Conservation (phyloP, 2,797 vertebrate species). For the Vespertilio murinus region DNA sequence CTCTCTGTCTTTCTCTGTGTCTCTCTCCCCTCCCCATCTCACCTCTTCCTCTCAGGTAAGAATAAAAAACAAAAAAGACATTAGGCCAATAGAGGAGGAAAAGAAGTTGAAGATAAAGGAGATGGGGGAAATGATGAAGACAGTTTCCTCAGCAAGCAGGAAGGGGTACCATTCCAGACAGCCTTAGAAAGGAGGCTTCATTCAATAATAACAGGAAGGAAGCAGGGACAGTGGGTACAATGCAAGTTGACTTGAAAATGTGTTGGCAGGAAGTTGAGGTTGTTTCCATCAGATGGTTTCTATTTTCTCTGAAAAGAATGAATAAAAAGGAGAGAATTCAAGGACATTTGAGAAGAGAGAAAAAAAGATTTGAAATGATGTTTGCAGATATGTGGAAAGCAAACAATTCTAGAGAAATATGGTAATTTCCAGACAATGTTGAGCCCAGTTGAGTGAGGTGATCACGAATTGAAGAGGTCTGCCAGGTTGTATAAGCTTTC, state of each 20-base stretch:
- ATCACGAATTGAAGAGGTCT: not conserved
- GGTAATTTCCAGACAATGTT: not conserved
- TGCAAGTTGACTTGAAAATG: not conserved
- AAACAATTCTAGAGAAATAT: not conserved
- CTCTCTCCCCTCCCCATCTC: not conserved
- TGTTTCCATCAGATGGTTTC: not conserved
- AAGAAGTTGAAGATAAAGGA: not conserved
- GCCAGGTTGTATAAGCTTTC: not conserved
- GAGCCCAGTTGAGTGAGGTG: not conserved
- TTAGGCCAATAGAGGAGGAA: not conserved
- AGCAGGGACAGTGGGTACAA: not conserved
- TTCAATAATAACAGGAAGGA: not conserved
- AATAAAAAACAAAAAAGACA: not conserved
- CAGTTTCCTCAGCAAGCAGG: not conserved
- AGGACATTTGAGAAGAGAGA: not conserved
- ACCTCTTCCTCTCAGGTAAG: not conserved
- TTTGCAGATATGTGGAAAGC: not conserved
- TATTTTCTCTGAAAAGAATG: not conserved
- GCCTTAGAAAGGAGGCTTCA: not conserved
- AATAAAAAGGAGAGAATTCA: not conserved
- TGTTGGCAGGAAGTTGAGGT: slow-evolving; percentile 42
- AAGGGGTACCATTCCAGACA: not conserved
- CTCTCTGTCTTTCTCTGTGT: not conserved
- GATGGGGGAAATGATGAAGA: not conserved
- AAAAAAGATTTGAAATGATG: not conserved